Evolutionary conservation across 2,113 vertebrate species (phyloP).

Genomic region (Madoqua kirkii): DNA sequence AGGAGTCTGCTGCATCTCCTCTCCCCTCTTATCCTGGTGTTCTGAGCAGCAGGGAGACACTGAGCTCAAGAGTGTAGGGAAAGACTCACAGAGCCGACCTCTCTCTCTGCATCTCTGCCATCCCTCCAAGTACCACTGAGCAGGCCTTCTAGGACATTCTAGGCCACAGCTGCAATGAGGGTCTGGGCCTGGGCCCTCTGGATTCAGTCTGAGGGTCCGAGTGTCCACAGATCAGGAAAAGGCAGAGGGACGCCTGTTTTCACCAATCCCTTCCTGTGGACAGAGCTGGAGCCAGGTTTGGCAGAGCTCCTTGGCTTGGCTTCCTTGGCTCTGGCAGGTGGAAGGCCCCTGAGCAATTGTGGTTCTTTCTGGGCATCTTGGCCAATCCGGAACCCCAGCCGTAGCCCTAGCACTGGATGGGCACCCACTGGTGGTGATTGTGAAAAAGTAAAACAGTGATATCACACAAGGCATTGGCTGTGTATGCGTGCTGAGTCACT

Average conservation of each 20-base stretch:
- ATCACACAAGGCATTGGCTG: background rate
- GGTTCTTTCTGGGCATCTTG: conserved; percentile 29
- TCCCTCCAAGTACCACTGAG: background rate
- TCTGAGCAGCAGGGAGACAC: background rate
- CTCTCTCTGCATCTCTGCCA: background rate
- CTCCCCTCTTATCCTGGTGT: accelerated
- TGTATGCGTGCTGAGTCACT: background rate
- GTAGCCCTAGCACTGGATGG: background rate
- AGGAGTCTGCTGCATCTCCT: background rate
- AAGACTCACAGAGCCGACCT: background rate
- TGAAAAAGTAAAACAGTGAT: background rate
- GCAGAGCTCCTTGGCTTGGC: background rate
- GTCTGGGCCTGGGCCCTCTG: background rate
- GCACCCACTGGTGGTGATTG: background rate
- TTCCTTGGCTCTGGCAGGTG: conserved; percentile 14
- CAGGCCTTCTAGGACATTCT: background rate
- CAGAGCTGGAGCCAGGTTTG: background rate
- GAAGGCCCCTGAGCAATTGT: conserved; percentile 38
- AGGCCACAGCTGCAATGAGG: background rate
- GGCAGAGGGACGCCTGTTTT: background rate
- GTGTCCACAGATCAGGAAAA: background rate
- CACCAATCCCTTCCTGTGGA: background rate
- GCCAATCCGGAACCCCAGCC: conserved; percentile 48
- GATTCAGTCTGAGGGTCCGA: background rate
- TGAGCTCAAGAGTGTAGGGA: background rate